A percentile compares a stretch with the other conserved stretches of the same genome.
These are phyloP conservation scores for Calameuta pallipes DNA, from an alignment of 2,888 invertebrate genomes.

Conservation along the genomic window DNA sequence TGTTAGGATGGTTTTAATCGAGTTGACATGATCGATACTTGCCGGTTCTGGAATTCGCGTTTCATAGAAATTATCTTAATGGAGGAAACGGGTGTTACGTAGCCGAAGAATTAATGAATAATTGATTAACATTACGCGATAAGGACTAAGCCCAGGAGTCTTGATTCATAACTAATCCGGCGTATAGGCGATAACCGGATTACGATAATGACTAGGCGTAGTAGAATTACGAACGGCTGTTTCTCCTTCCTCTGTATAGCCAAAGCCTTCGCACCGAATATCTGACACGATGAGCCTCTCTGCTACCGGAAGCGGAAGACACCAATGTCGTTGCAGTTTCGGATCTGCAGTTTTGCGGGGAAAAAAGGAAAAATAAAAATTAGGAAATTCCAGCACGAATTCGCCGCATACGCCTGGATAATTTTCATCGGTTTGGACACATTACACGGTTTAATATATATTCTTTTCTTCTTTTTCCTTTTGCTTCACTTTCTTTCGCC, in stretches of 20 bases:
- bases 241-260: neutral
- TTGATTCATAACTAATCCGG: neutral
- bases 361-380: neutral
- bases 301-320: neutral
- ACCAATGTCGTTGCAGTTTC: neutral
- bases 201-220: neutral
- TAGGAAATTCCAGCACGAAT: neutral
- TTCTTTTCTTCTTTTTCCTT: neutral
- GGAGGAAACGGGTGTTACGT: neutral
- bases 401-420: neutral
- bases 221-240: neutral
- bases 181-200: constrained; percentile 7
- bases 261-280: neutral
- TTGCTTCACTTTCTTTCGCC: neutral
- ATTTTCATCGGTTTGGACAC: neutral
- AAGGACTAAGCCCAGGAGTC: neutral
- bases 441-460: neutral
- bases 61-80: neutral
- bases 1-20: neutral
- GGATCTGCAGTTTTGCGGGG: neutral
- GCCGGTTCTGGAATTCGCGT: neutral
- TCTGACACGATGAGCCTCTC: neutral
- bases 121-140: neutral
- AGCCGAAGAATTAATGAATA: neutral
- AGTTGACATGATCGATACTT: too few species aligned